Evolutionary conservation across 2,888 invertebrate genomes (phyloP), one percentile per base, ranked within the genome.

Genomic region (Arrhopalites spinosus): DNA sequence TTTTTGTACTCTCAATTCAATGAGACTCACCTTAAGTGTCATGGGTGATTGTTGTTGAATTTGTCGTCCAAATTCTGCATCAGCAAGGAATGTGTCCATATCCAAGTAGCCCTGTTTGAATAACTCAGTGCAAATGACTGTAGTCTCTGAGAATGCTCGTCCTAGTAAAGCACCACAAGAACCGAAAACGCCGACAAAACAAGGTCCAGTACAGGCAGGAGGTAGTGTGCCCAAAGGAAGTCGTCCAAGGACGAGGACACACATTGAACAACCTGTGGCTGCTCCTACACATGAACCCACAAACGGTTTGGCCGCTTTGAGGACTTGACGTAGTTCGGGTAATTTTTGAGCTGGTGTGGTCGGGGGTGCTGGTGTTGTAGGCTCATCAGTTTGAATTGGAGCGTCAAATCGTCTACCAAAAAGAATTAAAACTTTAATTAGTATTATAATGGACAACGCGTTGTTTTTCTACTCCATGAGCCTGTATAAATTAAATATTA

Each of bases 111-210:
- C 83, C 73, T 84, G 83, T 53, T 67, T 67, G 67, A 82, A 83
- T 7, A 84, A 78, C 73, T 84, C 83, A 1, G 83, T 83, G 64
- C 83, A 84, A 66, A 83, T 82, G 8, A 84, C 83, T 8, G 83
- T 83, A 0, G 82, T 82, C 77, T 81, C 82, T 0, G 82, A 78
- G 63, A 82, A 82, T 0, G 79, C 81, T 72, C 81, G 71, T 45
- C 82, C 82, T 36, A 82, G 64, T 7, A 82, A 72, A 56, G 78
- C 71, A 0, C 82, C 82, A 73, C 82, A 82, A 66, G 77, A 77
- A 25, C 81, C 81, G 66, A 82, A 82, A 13, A 81, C 81, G 66
- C 81, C 81, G 2, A 81, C 81, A 53, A 82, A 82, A 63, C 82
- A 82, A 2, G 82, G 82, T 0, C 82, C 82, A n/a, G 81, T 80